Evolutionary conservation across 2,888 invertebrate genomes (phyloP).

Genomic region (Clanis bilineata): DNA sequence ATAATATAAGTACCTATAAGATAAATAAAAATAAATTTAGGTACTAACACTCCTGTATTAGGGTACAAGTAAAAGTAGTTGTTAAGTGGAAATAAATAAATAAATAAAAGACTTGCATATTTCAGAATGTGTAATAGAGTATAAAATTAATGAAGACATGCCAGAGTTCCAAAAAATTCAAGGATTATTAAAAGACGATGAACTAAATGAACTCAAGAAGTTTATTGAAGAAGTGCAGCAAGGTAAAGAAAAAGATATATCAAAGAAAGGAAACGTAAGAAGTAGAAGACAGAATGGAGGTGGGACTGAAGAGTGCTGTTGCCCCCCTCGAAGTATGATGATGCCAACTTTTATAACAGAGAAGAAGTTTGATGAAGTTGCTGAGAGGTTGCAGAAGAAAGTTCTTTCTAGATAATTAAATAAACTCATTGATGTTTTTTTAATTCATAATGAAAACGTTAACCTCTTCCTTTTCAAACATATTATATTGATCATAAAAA

Average conservation of each 20-base stretch:
- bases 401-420: not conserved
- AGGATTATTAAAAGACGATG: conserved; percentile 42
- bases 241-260: not conserved
- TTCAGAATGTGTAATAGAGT: conserved; percentile 52
- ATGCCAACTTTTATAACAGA: conserved; percentile 61
- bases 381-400: conserved; percentile 25
- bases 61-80: too few species aligned
- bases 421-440: too few species aligned
- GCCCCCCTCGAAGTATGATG: conserved; percentile 43
- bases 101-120: too few species aligned
- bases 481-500: too few species aligned
- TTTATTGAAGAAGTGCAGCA: conserved; percentile 23
- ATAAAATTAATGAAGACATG: conserved; percentile 47
- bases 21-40: too few species aligned
- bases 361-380: conserved; percentile 44
- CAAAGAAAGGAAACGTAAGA: not conserved
- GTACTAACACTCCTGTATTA: too few species aligned
- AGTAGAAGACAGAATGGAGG: conserved; percentile 25
- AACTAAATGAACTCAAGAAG: conserved; percentile 27
- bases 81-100: too few species aligned
- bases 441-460: too few species aligned
- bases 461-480: too few species aligned
- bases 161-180: conserved; percentile 47
- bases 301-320: conserved; percentile 45
- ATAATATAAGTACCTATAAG: too few species aligned